Base-by-base conservation (phyloP, 2,797 vertebrate species). In the Buceros bicornis region DNA sequence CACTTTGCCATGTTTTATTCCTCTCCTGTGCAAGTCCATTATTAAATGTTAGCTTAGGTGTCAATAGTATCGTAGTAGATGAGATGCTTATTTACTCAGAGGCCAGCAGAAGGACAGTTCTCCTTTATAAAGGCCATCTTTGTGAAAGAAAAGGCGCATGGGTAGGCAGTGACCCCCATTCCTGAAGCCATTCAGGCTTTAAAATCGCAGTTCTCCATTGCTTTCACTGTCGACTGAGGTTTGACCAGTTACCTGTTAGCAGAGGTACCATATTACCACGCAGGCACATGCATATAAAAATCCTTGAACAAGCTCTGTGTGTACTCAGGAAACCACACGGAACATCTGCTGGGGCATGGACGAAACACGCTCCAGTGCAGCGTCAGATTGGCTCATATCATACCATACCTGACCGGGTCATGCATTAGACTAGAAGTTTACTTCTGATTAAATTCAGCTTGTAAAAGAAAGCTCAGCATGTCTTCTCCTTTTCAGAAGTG, bases 171-270 rank as follows among this genome's bases (percentile, higher is more conserved):
- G 80, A 64, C 66, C 37, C 37, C 37, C 70, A 83, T 94, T 95
- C 64, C 77, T 86, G 45, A 93, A 92, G 70, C 81, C 85, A 95
- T 65, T 67, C 58, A 88, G 88, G 60, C 78, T 93, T 95, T 85
- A 89, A 73, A 79, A 88, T 53, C 77, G 51, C 89, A 16, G 8
- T 81, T 19, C 56, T 54, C 71, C 20, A 10, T 37, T 93, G 42
- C 50, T 85, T 84, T 74, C 24, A 5, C 43, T 28, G 35, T 53
- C 40, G 66, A 17, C 57, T 18, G 48, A 77, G 51, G 79, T 84
- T 78, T 89, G 78, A 69, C 78, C 64, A 47, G 82, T 94, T 97
- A 96, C 94, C 87, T 92, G 79, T 77, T 90, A 90, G 94, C 53
- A 95, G 88, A 69, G 89, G 87, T 94, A 91, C 88, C 58, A 93